Evolutionary conservation across 2,888 invertebrate species (phyloP).

Genomic region (Drosophila niveifrons): DNA sequence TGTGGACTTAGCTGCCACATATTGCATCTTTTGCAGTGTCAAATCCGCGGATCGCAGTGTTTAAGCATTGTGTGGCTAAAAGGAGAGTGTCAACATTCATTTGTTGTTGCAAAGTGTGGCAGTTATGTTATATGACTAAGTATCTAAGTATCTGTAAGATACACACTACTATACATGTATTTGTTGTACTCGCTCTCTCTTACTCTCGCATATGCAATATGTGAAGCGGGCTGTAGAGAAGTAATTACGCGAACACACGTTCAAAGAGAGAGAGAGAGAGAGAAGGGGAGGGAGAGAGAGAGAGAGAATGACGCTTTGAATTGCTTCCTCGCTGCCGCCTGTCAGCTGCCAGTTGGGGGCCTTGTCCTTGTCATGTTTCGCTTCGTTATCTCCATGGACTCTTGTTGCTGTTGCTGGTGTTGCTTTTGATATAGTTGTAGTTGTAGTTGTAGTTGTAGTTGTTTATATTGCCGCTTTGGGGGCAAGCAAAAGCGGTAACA

Average conservation of each 20-base stretch:
- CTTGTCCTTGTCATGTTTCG: conserved; percentile 74
- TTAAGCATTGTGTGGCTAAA: not conserved
- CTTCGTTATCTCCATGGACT: conserved; percentile 63
- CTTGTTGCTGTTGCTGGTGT: conserved; percentile 28
- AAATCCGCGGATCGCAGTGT: not conserved
- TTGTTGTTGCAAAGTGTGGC: conserved; percentile 9
- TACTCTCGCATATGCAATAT: conserved; percentile 3
- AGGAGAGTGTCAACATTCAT: conserved; percentile 7
- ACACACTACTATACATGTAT: not conserved
- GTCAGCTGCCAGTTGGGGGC: conserved; percentile 36
- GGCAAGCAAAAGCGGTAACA: conserved; percentile 39
- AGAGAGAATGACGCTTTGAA: conserved; percentile 16
- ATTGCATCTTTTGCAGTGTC: not conserved
- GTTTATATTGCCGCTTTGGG: conserved; percentile 41
- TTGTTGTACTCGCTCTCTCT: not conserved
- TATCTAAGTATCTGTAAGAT: conserved; percentile 6
- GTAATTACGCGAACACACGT: conserved; percentile 44
- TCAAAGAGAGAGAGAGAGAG: not conserved
- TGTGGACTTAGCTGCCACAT: not conserved
- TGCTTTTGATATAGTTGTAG: conserved; percentile 46
- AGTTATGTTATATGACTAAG: not conserved
- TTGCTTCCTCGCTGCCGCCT: conserved; percentile 16
- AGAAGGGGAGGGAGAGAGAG: no score
- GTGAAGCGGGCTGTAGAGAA: conserved; percentile 9
- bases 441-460: no score